Base-by-base conservation (phyloP, 1,140 invertebrate genomes). In the Ditylenchus dipsaci region DNA sequence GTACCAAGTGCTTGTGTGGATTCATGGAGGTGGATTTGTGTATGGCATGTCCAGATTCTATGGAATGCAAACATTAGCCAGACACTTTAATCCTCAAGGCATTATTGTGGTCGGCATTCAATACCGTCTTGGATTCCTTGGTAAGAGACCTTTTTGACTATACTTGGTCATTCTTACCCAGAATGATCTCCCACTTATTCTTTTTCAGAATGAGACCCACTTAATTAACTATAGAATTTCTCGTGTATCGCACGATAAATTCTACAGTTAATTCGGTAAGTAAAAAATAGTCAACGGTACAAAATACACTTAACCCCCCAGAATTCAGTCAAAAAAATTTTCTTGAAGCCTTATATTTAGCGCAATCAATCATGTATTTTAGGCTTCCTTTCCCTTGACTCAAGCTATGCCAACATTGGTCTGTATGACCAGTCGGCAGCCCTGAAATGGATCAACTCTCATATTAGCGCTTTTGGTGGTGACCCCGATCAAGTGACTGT, bases 361-460 rank as follows among this genome's bases (percentile, higher is more conserved):
- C n/a, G n/a, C n/a, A n/a, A n/a, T n/a, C n/a, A n/a, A n/a, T n/a
- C n/a, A n/a, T n/a, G n/a, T n/a, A 38, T 38, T 53, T 17, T 26
- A 53, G 49, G 49, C 49, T 53, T 53, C 23, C 23, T 53, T 53
- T 19, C 49, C 23, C 49, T 53, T 53, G 49, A 26, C 49, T 45
- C 49, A 53, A 26, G 23, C n/a, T 53, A 21, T 53, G 49, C 49
- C 49, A 68, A 68, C 21, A 33, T 38, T n/a, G 66, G 92, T 7
- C 84, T 95, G 67, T 93, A 91, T 84, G 93, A 95, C 84, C 93
- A 95, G 83, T 85, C 92, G 72, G 90, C 93, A 90, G 93, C 91
- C 86, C 93, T 30, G n/a, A 89, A 91, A 80, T 93, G 91, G 90
- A 49, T 73, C 58, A 43, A 68, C n/a, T 19, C 33, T 21, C 95